These are phyloP conservation scores for Erebia ligea DNA, from an alignment of 2,888 invertebrate species.

Conservation along the genomic window DNA sequence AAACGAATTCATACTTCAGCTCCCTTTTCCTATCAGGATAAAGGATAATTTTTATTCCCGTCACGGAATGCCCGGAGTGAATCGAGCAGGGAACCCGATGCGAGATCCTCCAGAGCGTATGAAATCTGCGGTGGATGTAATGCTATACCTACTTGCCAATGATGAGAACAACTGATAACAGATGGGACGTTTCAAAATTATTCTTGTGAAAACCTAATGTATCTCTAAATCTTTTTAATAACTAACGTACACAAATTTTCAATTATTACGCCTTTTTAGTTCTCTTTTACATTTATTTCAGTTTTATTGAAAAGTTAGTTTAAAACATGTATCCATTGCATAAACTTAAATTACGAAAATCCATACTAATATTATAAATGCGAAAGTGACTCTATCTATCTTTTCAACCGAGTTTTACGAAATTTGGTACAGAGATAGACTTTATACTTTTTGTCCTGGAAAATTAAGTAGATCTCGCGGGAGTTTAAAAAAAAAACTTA, in stretches of 20 bases:
- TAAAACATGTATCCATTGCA: too few species aligned
- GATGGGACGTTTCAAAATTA: conserved; percentile 25
- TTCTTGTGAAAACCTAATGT: not conserved
- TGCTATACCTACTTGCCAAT: conserved; percentile 47
- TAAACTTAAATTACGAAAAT: too few species aligned
- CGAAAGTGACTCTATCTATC: too few species aligned
- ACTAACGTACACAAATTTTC: not conserved
- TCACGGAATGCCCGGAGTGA: conserved; percentile 54
- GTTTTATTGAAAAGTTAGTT: not conserved
- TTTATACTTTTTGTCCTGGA: too few species aligned
- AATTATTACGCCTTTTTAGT: not conserved
- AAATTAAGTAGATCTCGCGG: too few species aligned
- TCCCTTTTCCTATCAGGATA: not conserved
- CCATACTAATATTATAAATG: too few species aligned
- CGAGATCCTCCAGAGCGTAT: conserved; percentile 53
- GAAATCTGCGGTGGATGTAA: conserved; percentile 59
- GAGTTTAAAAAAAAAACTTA: too few species aligned
- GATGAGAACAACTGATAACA: conserved; percentile 29
- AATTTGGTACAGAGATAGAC: too few species aligned
- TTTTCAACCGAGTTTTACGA: too few species aligned
- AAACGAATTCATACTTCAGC: not conserved
- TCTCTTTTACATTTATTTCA: not conserved
- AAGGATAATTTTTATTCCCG: conserved; percentile 54
- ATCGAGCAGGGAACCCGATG: conserved; percentile 64
- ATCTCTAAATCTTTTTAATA: not conserved